Conservation (phyloP, 2,888 invertebrate species). For the Ellobium chinense region DNA sequence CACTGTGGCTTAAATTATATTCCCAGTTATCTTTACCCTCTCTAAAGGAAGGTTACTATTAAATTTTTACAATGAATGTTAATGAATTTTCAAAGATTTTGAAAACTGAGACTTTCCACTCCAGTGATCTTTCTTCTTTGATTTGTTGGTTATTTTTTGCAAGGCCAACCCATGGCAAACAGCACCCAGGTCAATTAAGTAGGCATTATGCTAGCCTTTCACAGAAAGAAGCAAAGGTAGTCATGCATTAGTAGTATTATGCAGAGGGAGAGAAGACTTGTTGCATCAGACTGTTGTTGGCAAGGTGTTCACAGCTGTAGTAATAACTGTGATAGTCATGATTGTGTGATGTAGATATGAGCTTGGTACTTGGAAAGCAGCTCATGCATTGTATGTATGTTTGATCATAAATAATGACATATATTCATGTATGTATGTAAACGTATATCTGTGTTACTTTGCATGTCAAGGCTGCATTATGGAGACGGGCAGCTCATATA, state of each 20-base stretch:
- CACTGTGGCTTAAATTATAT: no score
- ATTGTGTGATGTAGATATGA: background rate
- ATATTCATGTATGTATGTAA: background rate
- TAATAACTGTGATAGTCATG: slow-evolving; percentile 19
- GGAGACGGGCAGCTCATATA: background rate
- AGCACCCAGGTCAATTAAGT: no score
- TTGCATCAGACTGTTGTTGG: slow-evolving; percentile 17
- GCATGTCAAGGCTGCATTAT: background rate
- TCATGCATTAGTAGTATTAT: background rate
- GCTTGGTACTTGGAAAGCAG: background rate
- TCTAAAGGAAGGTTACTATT: no score
- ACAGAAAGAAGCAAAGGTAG: slow-evolving; percentile 21
- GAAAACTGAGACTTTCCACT: no score
- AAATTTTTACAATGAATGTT: no score
- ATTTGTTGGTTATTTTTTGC: no score
- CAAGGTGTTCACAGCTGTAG: slow-evolving; percentile 30
- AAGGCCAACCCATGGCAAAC: no score
- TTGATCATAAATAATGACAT: background rate
- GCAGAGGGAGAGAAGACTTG: background rate
- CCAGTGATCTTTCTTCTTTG: no score
- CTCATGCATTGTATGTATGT: background rate
- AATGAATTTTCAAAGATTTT: no score
- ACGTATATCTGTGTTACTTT: background rate
- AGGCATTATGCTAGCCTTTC: no score
- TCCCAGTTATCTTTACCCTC: no score